Conservation (phyloP, 2,888 invertebrate species). For the Philopedon plagiatum region DNA sequence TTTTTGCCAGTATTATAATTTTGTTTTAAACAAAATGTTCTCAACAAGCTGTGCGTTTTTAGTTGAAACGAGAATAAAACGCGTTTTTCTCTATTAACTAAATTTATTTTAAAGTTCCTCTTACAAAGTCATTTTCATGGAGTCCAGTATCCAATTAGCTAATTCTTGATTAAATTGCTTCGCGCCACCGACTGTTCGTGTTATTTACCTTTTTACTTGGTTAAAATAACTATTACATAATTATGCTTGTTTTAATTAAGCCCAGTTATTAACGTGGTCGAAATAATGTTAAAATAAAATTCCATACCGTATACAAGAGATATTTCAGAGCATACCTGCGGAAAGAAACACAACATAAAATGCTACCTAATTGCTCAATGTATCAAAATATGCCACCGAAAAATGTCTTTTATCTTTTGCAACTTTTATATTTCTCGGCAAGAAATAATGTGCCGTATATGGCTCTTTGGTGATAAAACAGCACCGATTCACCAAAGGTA, state of each 20-base stretch:
- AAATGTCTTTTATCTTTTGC: conserved; percentile 29
- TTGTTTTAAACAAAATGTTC: too few relatives aligned
- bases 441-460: conserved; percentile 42
- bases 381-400: conserved; percentile 45
- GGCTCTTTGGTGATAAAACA: conserved; percentile 49
- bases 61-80: too few relatives aligned
- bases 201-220: too few relatives aligned
- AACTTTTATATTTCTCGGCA: conserved; percentile 25
- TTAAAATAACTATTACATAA: background rate
- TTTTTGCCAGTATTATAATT: too few relatives aligned
- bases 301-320: background rate
- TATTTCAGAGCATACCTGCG: background rate
- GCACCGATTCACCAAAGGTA: conserved; percentile 33
- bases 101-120: too few relatives aligned
- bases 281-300: background rate
- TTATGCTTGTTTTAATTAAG: background rate
- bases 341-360: conserved; percentile 7
- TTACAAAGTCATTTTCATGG: too few relatives aligned
- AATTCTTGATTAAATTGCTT: too few relatives aligned
- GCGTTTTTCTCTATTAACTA: too few relatives aligned
- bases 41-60: too few relatives aligned
- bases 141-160: too few relatives aligned
- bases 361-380: conserved; percentile 20
- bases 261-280: background rate
- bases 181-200: too few relatives aligned